Base-by-base conservation (phyloP, 2,888 invertebrate genomes). In the Oxystoma pomonae region DNA sequence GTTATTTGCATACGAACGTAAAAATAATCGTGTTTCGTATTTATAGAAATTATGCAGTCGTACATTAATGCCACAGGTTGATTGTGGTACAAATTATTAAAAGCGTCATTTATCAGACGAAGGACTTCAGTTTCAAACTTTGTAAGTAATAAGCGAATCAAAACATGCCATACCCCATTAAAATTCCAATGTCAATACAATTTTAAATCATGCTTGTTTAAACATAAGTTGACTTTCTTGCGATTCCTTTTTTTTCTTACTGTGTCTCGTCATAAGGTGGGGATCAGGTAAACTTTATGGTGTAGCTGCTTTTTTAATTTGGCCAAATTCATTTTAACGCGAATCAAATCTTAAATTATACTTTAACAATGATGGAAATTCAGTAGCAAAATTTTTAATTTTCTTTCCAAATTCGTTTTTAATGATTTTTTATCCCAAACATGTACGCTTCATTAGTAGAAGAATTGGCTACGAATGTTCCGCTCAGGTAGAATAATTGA, bases 401-500 rank as follows among this genome's bases (percentile, higher is more conserved):
- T 35, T 35, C 35, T 7, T 35, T 12, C 35, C 3, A 35, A 35
- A 7, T 35, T 12, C 5, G 3, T 35, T 35, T 35, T 35, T 7
- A 35, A 7, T 3, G 12, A 35, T 12, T 35, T 35, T 35, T 35
- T 7, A 7, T 35, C 35, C 3, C 5, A 35, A 35, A 35, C 5
- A 35, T 35, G 12, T 12, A 35, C 65, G 61, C 56, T 52, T 20
- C 35, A 16, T 16, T 19, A 53, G 61, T 61, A 61, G 61, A 61
- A 62, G 57, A 18, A 53, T 58, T 7, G 35, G 35, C 35, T 35
- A 7, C 52, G 57, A 61, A 62, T 65, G 61, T 61, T 59, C 56
- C 60, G 62, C 58, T 49, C 62, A 65, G 65, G 60, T 65, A 65
- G 63, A 22, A 57, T 65, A 58, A 63, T 63, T 55, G 60, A 18